phyloP scores from a whole-genome alignment of 2,797 vertebrate genomes.

The Telmatherina bonti region DNA sequence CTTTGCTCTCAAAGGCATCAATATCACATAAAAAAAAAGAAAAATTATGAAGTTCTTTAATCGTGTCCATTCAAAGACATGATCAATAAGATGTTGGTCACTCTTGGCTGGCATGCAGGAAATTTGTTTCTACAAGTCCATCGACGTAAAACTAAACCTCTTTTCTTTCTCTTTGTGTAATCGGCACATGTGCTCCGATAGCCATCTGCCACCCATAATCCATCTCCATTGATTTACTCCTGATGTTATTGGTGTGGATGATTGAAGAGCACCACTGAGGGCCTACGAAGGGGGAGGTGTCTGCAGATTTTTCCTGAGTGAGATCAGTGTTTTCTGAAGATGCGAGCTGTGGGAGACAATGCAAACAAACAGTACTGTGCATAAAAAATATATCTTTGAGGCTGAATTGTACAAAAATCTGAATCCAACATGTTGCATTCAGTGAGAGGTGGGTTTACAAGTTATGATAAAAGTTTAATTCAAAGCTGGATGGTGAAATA shows the following conservation, averaged over 20 bases:
- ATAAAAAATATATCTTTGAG: not conserved
- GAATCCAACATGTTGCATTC: not conserved
- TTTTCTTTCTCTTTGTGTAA: constrained; percentile 26
- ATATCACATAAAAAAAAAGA: accelerated
- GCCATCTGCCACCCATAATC: constrained; percentile 65
- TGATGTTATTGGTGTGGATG: constrained; percentile 43
- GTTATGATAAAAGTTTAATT: not conserved
- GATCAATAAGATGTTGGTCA: constrained; percentile 13
- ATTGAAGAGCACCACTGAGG: constrained; percentile 45
- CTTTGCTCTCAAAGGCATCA: not conserved
- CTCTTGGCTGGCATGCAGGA: constrained; percentile 6
- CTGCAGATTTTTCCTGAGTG: constrained; percentile 9
- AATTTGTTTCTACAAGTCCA: constrained; percentile 15
- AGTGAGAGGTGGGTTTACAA: not conserved
- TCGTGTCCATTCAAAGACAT: not conserved
- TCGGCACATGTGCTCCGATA: constrained; percentile 11
- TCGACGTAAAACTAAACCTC: constrained; percentile 27
- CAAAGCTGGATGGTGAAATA: not conserved
- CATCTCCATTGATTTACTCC: constrained; percentile 62
- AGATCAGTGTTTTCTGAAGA: too few relatives aligned
- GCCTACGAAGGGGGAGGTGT: not conserved
- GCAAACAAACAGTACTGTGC: not conserved
- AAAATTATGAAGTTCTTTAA: not conserved
- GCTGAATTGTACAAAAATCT: not conserved
- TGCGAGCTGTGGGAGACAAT: too few relatives aligned